Percentiles rank a stretch among this genome's conserved stretches.
Evolutionary conservation across 2,113 vertebrate genomes (phyloP).

Genomic region (Bubo bubo): DNA sequence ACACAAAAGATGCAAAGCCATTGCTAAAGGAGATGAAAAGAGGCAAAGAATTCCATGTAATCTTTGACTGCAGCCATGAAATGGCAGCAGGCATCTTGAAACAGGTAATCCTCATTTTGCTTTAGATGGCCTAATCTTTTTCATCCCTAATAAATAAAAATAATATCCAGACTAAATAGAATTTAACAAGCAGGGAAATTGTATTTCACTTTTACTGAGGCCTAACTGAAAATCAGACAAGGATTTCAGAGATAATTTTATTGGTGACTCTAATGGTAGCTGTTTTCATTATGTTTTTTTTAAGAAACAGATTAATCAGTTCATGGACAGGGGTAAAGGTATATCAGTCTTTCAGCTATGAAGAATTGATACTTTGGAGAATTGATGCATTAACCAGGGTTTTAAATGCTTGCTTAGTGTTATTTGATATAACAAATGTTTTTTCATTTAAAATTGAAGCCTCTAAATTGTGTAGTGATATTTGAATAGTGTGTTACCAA

Average conservation of each 20-base stretch:
- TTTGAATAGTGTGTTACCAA: neutral
- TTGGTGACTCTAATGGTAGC: neutral
- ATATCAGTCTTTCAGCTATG: neutral
- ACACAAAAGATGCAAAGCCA: slow-evolving; percentile 96
- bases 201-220: neutral
- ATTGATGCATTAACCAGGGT: neutral
- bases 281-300: neutral
- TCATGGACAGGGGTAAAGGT: neutral
- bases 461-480: neutral
- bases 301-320: neutral
- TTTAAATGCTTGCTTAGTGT: neutral
- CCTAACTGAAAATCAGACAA: neutral
- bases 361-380: neutral
- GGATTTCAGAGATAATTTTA: neutral
- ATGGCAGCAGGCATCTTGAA: slow-evolving; percentile 98
- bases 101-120: slow-evolving; percentile 81
- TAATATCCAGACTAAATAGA: neutral
- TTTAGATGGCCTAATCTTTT: neutral
- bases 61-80: slow-evolving; percentile 97
- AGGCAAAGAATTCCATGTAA: slow-evolving; percentile 97
- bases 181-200: neutral
- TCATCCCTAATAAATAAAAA: neutral
- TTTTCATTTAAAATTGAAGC: neutral
- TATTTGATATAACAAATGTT: neutral
- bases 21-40: slow-evolving; percentile 98